phyloP scores from a whole-genome alignment of 2,888 invertebrate species.

The Diarsia rubi region DNA sequence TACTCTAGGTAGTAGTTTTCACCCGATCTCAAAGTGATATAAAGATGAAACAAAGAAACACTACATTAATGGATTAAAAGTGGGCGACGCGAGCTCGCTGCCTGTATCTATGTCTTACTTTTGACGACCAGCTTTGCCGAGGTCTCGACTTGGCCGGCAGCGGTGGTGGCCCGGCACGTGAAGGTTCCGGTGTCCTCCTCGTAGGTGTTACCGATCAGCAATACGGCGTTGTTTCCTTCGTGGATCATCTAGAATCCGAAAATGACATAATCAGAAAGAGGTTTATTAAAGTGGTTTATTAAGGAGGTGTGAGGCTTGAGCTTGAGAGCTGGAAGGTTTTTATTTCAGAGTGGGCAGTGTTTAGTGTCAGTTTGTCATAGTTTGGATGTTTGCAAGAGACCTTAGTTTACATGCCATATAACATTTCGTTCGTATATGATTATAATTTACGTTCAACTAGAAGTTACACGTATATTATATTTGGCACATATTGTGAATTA shows the following conservation, averaged over 20 bases:
- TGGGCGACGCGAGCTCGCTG: constrained; percentile 91
- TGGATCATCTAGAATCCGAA: constrained; percentile 95
- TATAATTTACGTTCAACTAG: not conserved
- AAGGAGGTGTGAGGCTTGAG: too few relatives aligned
- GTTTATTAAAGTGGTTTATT: too few relatives aligned
- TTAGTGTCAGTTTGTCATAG: not conserved
- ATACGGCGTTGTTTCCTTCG: constrained; percentile 97
- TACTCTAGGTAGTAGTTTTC: constrained; percentile 86
- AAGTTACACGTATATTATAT: not conserved
- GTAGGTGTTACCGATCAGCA: constrained; percentile 96
- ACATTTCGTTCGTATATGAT: not conserved
- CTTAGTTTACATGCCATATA: not conserved
- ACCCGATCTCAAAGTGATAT: constrained; percentile 89
- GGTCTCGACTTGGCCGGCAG: constrained; percentile 98
- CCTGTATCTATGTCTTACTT: constrained; percentile 97
- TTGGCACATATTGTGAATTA: not conserved
- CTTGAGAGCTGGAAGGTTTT: not conserved
- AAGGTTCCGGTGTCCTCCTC: constrained; percentile 98
- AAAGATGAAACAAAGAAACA: constrained; percentile 90
- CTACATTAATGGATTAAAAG: constrained; percentile 90
- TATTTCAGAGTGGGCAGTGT: not conserved
- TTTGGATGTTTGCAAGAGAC: not conserved
- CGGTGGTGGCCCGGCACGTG: constrained; percentile 97
- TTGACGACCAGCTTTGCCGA: constrained; percentile 99
- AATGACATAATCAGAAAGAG: not conserved